Evolutionary conservation across 2,113 vertebrate genomes (phyloP).

Genomic region (Pagrus major): DNA sequence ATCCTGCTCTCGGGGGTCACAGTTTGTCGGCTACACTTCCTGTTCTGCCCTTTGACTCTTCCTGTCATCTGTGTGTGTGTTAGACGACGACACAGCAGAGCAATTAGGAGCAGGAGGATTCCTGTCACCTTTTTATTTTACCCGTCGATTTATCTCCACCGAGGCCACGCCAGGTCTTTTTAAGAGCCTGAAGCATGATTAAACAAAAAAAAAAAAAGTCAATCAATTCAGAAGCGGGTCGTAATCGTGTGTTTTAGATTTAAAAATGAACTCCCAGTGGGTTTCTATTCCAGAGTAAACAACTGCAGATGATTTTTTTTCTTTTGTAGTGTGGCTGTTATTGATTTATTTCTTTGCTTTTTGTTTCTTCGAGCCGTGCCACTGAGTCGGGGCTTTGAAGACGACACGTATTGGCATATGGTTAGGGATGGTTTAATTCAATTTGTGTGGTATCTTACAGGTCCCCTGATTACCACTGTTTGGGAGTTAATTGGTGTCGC

Average conservation of each 20-base stretch:
- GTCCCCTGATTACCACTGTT: constrained; percentile 61
- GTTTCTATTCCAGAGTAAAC: not conserved
- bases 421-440: constrained; percentile 58
- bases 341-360: constrained; percentile 25
- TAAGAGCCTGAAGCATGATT: not conserved
- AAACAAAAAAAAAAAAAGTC: not conserved
- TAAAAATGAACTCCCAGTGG: not conserved
- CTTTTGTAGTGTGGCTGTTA: not conserved
- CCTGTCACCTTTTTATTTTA: not conserved
- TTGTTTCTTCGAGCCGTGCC: not conserved
- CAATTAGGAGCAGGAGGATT: constrained; percentile 19
- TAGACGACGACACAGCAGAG: constrained; percentile 4
- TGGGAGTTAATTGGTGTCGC: constrained; percentile 69
- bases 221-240: constrained; percentile 18
- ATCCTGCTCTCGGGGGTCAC: constrained; percentile 8
- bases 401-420: constrained; percentile 53
- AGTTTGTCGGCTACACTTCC: constrained; percentile 8
- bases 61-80: constrained; percentile 17
- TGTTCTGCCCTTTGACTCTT: constrained; percentile 22
- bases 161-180: not conserved
- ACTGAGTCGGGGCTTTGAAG: constrained; percentile 48
- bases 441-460: constrained; percentile 61
- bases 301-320: constrained; percentile 2
- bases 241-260: not conserved
- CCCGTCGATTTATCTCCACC: not conserved